Evolutionary conservation across 1,140 invertebrate species (phyloP).

Genomic region (Drosophila takahashii): DNA sequence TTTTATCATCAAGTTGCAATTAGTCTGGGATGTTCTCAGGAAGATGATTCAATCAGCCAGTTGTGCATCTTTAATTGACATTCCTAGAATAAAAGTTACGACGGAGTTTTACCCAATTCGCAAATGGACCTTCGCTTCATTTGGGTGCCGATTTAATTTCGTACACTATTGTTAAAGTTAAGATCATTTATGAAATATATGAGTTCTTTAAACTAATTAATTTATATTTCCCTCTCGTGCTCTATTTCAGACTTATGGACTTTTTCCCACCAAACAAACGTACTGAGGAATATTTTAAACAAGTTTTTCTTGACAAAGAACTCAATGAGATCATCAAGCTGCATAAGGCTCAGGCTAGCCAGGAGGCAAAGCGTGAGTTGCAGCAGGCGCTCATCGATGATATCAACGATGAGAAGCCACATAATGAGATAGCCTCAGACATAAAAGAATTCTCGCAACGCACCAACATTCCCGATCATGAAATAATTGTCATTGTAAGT

Average conservation of each 20-base stretch:
- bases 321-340: conserved; percentile 95
- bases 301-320: conserved; percentile 93
- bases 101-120: conserved; percentile 66
- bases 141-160: conserved; percentile 81
- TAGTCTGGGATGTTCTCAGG: conserved; percentile 76
- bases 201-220: background rate
- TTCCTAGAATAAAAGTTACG: conserved; percentile 67
- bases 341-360: conserved; percentile 95
- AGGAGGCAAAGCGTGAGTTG: conserved; percentile 93
- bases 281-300: conserved; percentile 94
- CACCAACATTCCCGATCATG: conserved; percentile 94
- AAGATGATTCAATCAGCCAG: conserved; percentile 58
- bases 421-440: conserved; percentile 92
- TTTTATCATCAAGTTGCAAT: conserved; percentile 79
- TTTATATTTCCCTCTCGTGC: conserved; percentile 23
- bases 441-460: conserved; percentile 94
- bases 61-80: conserved; percentile 82
- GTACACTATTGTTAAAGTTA: conserved; percentile 38
- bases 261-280: conserved; percentile 97
- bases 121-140: conserved; percentile 73
- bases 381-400: conserved; percentile 91
- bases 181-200: too few relatives aligned
- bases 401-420: conserved; percentile 92
- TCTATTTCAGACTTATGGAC: conserved; percentile 91
- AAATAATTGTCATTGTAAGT: conserved; percentile 92